Conservation (phyloP, 64 coral and sea anemone genomes). For the Montipora efflorescens region DNA sequence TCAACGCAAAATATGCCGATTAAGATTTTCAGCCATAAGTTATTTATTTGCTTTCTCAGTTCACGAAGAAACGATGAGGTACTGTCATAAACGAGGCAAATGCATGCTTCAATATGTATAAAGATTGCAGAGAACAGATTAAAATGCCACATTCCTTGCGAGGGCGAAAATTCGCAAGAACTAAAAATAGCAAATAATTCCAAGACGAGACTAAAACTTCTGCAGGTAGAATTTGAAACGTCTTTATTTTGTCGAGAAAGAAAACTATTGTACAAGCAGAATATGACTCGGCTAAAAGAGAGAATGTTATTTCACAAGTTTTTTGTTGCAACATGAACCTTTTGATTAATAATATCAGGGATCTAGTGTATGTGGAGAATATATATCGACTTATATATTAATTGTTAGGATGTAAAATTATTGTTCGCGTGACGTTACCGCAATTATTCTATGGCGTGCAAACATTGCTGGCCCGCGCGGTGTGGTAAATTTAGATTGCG, state of each 20-base stretch:
- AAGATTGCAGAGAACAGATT: constrained; percentile 11
- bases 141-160: constrained; percentile 24
- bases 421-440: not conserved
- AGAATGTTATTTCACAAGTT: too few species aligned
- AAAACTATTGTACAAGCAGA: not conserved
- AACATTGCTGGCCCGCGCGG: not conserved
- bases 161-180: not conserved
- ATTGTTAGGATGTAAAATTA: too few species aligned
- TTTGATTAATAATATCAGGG: too few species aligned
- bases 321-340: too few species aligned
- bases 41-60: not conserved
- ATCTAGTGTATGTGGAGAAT: too few species aligned
- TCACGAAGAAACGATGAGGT: not conserved
- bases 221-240: too few species aligned
- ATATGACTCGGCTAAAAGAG: too few species aligned
- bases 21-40: not conserved
- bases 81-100: not conserved
- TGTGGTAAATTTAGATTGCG: not conserved
- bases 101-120: not conserved
- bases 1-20: not conserved
- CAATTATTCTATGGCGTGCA: not conserved
- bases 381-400: too few species aligned
- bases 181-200: constrained; percentile 23
- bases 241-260: not conserved
- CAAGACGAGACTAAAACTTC: not conserved